A percentile compares a stretch with the other conserved stretches of the same genome.
These are phyloP conservation scores for Lanius ludovicianus DNA, from an alignment of 2,113 vertebrate genomes.

Conservation along the genomic window DNA sequence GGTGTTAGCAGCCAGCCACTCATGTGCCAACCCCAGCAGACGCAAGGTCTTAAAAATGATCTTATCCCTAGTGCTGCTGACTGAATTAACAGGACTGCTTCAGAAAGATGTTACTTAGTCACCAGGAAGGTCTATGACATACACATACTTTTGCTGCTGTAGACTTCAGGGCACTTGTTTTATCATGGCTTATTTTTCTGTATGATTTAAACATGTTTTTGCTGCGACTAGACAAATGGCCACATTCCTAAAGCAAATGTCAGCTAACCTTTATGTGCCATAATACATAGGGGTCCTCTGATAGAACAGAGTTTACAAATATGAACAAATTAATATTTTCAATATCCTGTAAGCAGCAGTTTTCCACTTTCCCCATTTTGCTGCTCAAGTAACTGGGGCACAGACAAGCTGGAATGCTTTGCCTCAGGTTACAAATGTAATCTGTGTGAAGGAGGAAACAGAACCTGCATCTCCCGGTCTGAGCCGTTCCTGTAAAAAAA, in stretches of 20 bases:
- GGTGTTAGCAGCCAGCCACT: constrained; percentile 26
- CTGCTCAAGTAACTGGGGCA: constrained; percentile 30
- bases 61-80: constrained; percentile 19
- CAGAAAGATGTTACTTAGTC: not conserved
- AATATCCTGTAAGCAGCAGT: not conserved
- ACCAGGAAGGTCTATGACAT: not conserved
- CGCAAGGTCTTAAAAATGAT: constrained; percentile 34
- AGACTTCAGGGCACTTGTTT: constrained; percentile 19
- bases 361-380: constrained; percentile 3
- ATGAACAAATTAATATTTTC: constrained; percentile 8
- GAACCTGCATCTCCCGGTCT: not conserved
- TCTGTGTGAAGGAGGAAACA: constrained; percentile 25
- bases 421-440: constrained; percentile 57
- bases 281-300: not conserved
- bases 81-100: constrained; percentile 19
- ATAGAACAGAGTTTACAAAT: not conserved
- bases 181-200: constrained; percentile 10
- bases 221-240: not conserved
- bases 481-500: constrained; percentile 1
- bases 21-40: constrained; percentile 40
- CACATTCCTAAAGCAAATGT: not conserved
- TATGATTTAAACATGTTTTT: constrained; percentile 8
- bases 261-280: not conserved
- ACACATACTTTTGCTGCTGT: not conserved
- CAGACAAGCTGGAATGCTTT: constrained; percentile 15